A percentile compares a stretch with the other conserved stretches of the same genome.
Evolutionary conservation across 2,113 vertebrate genomes (phyloP).

Genomic region (Tylochromis polylepis): DNA sequence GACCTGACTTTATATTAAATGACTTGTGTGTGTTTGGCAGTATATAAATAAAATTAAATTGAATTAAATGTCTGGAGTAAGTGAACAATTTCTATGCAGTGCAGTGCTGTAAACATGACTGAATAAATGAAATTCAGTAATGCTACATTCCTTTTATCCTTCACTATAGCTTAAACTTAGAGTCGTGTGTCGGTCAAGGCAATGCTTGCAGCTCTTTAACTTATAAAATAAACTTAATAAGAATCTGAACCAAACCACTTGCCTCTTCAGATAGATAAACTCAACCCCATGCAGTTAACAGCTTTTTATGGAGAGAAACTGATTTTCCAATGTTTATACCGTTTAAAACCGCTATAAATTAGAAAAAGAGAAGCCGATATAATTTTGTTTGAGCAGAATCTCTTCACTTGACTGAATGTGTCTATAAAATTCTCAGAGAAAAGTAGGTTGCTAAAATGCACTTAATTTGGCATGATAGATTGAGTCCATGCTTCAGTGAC

Average conservation of each 20-base stretch:
- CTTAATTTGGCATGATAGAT: constrained; percentile 99
- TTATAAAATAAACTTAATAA: no score
- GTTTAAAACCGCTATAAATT: constrained; percentile 66
- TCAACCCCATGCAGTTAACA: constrained; percentile 47
- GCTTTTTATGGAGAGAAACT: constrained; percentile 54
- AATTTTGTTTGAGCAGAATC: constrained; percentile 84
- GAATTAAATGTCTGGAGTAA: background rate
- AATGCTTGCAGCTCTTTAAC: constrained; percentile 39
- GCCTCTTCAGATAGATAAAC: constrained; percentile 59
- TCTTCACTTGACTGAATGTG: constrained; percentile 92
- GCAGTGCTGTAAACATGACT: background rate
- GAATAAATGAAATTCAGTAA: background rate
- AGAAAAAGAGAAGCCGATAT: constrained; percentile 53
- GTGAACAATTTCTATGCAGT: background rate
- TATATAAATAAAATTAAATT: background rate
- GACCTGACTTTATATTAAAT: background rate
- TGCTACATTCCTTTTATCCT: background rate
- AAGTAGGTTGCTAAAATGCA: constrained; percentile 99
- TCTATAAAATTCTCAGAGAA: constrained; percentile 99
- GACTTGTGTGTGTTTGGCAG: background rate
- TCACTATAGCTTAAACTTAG: background rate
- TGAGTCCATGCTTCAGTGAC: constrained; percentile 99
- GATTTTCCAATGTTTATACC: constrained; percentile 64
- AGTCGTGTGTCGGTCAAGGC: constrained; percentile 11
- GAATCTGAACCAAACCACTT: constrained; percentile 39